Evolutionary conservation across 2,113 vertebrate species (phyloP), one percentile per base, ranked within the genome.

Genomic region (Clinocottus analis): DNA sequence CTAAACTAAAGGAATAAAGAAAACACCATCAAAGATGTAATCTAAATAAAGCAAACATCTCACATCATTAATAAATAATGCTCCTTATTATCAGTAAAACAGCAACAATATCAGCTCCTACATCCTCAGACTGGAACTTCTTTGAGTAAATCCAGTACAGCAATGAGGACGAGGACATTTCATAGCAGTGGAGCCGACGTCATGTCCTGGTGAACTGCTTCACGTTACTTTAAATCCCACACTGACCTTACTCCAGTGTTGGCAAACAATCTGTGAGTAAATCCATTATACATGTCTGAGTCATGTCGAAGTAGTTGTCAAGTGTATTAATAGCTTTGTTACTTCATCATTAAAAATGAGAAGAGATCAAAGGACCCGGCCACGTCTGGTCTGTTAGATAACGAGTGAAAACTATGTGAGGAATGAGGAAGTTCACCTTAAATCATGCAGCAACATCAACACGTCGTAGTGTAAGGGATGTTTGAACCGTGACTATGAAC

Each of bases 321-420:
- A 51, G 65, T 41, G 8, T 70, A 75, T 74, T 61, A 68, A 74
- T 55, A 75, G 56, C 47, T 56, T 12, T 21, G 35, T 58, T 35
- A 43, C 16, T 7, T 41, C 9, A 58, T 58, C 35, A 41, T n/a
- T n/a, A 29, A 7, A 21, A 11, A 17, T 55, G n/a, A 19, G 11
- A 8, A 39, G 19, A 11, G 33, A 31, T 9, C 3, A 56, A 45
- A 19, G 13, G n/a, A n/a, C 21, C 21, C 27, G 25, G 13, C 2
- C 31, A 19, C 5, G 21, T 31, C 45, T 21, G 17, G 16, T 17
- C n/a, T 71, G 41, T 9, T n/a, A 19, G 29, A 63, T 19, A 10
- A 53, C 6, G 5, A 29, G 11, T 23, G 10, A 49, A 51, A 31
- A 10, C 31, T 5, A 10, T 47, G 17, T 23, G 11, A 21, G 17